Percentiles rank a stretch among this genome's conserved stretches.
These are phyloP conservation scores for Plecturocebus donacophilus DNA, from an alignment of 2,113 vertebrate genomes.

Conservation along the genomic window DNA sequence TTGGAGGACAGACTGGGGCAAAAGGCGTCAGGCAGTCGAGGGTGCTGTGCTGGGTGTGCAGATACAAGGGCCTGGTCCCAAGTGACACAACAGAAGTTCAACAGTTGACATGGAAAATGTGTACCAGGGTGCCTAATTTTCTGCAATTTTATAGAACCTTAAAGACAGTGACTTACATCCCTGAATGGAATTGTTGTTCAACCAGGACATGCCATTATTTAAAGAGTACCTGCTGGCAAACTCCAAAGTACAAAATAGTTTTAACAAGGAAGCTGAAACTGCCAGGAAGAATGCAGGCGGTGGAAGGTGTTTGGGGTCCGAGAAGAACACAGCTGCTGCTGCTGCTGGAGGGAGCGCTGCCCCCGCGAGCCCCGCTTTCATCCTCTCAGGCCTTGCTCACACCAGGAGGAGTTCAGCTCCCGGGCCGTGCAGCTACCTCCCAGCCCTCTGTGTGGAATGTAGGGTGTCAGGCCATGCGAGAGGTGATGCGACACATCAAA, in stretches of 20 bases:
- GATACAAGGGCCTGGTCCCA: background rate
- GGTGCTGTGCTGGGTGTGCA: background rate
- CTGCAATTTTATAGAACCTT: background rate
- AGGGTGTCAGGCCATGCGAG: background rate
- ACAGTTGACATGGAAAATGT: background rate
- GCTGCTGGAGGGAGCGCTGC: background rate
- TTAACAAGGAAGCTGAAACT: background rate
- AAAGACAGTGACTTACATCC: background rate
- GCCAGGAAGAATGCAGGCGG: background rate
- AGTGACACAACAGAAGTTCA: fast-evolving
- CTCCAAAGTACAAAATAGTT: background rate
- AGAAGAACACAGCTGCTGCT: fast-evolving
- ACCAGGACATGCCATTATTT: background rate
- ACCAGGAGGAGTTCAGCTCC: background rate
- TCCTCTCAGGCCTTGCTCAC: too few species aligned
- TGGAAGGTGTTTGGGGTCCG: background rate
- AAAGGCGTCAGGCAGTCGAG: fast-evolving
- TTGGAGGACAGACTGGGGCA: background rate
- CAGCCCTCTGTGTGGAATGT: fast-evolving
- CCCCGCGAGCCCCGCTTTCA: fast-evolving
- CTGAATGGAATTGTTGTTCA: background rate
- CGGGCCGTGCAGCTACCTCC: background rate
- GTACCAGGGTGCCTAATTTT: background rate
- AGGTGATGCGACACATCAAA: fast-evolving
- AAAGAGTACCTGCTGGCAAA: background rate